phyloP scores from a whole-genome alignment of 1,140 invertebrate genomes.

The Bombus consobrinus region DNA sequence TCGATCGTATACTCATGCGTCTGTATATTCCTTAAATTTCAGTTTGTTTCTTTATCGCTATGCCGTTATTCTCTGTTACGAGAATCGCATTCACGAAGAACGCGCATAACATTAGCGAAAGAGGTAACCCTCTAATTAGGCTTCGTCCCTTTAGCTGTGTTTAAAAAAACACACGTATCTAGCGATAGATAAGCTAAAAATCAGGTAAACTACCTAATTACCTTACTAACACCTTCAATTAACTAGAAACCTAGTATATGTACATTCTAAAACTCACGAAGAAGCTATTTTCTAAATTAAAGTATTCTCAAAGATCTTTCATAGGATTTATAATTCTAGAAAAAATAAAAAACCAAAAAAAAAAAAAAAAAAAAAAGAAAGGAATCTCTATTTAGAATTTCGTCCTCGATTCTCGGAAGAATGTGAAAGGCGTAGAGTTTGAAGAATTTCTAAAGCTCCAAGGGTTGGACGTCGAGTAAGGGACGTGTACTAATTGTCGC shows the following conservation, averaged over 20 bases:
- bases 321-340: not conserved
- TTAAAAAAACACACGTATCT: too few relatives aligned
- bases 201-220: too few relatives aligned
- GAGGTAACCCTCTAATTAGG: not conserved
- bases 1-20: too few relatives aligned
- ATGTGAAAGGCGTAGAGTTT: not conserved
- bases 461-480: not conserved
- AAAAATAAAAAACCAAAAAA: not conserved
- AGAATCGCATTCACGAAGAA: not conserved
- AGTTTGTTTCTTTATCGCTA: not conserved
- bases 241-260: not conserved
- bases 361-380: too few relatives aligned
- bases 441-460: not conserved
- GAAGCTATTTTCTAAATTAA: not conserved
- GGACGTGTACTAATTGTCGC: conserved; percentile 13
- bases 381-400: not conserved
- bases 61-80: not conserved
- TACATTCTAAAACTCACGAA: not conserved
- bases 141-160: too few relatives aligned
- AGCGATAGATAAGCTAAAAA: too few relatives aligned
- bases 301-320: not conserved
- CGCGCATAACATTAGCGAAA: too few relatives aligned
- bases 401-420: not conserved
- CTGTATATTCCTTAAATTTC: not conserved
- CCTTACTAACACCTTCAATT: too few relatives aligned